Evolutionary conservation across 2,113 vertebrate genomes (phyloP).

Genomic region (Chlamydotis undulata): DNA sequence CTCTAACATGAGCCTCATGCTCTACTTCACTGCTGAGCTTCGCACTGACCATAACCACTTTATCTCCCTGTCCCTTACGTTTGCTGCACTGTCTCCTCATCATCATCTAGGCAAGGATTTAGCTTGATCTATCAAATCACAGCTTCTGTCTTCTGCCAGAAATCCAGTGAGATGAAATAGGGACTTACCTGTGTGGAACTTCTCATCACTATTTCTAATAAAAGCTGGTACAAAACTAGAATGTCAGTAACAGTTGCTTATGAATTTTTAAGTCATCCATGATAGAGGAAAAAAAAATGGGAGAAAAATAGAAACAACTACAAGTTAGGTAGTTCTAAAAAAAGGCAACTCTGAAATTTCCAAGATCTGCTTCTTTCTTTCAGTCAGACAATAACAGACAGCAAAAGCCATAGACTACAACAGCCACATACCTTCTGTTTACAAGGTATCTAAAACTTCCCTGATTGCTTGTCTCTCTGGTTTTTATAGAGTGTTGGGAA

Average conservation of each 20-base stretch:
- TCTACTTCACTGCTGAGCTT: neutral
- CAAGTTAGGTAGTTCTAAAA: neutral
- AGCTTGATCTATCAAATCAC: neutral
- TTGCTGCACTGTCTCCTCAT: neutral
- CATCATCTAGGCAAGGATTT: neutral
- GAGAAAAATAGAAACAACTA: neutral
- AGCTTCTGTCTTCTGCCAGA: neutral
- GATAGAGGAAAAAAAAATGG: neutral
- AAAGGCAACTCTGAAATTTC: neutral
- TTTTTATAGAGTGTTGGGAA: neutral
- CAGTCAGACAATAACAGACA: neutral
- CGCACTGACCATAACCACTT: neutral
- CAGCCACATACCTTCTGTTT: neutral
- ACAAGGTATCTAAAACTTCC: neutral
- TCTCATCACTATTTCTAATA: neutral
- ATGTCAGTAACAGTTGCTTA: neutral
- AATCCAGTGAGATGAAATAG: neutral
- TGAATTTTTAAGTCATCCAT: neutral
- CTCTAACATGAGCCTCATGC: neutral
- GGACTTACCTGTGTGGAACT: neutral
- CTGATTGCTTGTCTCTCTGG: neutral
- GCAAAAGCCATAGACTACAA: neutral
- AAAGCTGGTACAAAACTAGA: neutral
- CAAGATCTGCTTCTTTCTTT: neutral
- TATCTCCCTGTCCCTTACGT: neutral